Evolutionary conservation across 1,140 invertebrate species (phyloP).

Genomic region (Meteorus sp.): DNA sequence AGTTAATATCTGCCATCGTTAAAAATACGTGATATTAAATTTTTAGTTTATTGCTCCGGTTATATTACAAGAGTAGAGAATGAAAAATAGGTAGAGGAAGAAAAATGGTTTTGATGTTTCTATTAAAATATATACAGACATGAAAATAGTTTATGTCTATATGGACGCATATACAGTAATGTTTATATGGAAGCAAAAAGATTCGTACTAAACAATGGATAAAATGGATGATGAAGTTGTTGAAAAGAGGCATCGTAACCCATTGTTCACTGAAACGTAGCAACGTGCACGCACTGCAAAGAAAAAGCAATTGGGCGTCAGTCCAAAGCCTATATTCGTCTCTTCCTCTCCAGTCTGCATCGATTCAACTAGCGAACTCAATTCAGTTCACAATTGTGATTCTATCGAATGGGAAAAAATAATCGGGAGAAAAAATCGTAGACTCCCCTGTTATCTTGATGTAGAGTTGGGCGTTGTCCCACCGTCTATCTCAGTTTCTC

Average conservation of each 20-base stretch:
- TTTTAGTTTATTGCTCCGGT: no score
- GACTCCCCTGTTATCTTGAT: no score
- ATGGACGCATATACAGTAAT: background rate
- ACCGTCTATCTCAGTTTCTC: no score
- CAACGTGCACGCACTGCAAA: slow-evolving; percentile 1
- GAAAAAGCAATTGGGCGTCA: slow-evolving; percentile 8
- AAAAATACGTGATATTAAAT: no score
- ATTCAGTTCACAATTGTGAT: slow-evolving; percentile 16
- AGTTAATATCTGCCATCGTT: no score
- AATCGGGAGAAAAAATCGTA: slow-evolving; percentile 8
- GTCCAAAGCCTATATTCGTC: slow-evolving; percentile 12
- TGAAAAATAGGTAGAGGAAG: background rate
- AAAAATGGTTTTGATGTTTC: background rate
- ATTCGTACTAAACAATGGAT: background rate
- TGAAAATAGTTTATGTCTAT: no score
- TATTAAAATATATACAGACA: background rate
- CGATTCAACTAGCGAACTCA: slow-evolving; percentile 18
- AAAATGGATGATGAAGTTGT: background rate
- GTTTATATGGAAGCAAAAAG: background rate
- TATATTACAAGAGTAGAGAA: background rate
- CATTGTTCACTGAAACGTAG: background rate
- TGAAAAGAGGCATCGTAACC: background rate
- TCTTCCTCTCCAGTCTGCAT: slow-evolving; percentile 12
- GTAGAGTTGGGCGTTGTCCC: no score
- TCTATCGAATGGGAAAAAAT: slow-evolving; percentile 11